Conservation (phyloP, 2,797 vertebrate species). For the Ctenosaura bakeri region DNA sequence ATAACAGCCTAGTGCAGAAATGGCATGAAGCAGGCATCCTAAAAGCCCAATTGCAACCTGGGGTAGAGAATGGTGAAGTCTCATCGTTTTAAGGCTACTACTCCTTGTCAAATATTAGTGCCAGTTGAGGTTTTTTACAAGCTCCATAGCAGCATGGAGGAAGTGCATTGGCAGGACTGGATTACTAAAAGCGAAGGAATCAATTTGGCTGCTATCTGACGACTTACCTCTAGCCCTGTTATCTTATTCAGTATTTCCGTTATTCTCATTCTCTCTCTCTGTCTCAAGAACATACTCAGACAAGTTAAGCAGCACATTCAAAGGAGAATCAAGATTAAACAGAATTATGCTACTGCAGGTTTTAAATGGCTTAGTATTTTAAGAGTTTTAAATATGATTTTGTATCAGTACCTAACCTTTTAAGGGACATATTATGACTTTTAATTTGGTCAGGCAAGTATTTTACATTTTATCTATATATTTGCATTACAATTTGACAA, state of each 20-base stretch:
- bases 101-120: no score
- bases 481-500: neutral
- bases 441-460: neutral
- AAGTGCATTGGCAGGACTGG: no score
- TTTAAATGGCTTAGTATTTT: conserved; percentile 25
- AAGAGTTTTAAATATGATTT: conserved; percentile 27
- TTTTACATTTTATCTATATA: neutral
- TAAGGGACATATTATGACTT: neutral
- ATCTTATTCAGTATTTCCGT: neutral
- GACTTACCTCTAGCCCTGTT: neutral
- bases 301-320: conserved; percentile 3
- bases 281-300: neutral
- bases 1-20: no score
- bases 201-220: neutral
- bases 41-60: no score
- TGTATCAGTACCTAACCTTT: conserved; percentile 9
- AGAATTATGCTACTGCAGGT: conserved; percentile 14
- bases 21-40: no score
- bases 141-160: no score
- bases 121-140: no score
- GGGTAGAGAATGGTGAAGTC: no score
- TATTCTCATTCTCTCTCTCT: neutral
- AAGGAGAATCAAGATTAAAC: conserved; percentile 20
- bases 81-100: no score
- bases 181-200: neutral